phyloP scores from a whole-genome alignment of 2,888 invertebrate genomes.

The Amphimallon solstitiale region DNA sequence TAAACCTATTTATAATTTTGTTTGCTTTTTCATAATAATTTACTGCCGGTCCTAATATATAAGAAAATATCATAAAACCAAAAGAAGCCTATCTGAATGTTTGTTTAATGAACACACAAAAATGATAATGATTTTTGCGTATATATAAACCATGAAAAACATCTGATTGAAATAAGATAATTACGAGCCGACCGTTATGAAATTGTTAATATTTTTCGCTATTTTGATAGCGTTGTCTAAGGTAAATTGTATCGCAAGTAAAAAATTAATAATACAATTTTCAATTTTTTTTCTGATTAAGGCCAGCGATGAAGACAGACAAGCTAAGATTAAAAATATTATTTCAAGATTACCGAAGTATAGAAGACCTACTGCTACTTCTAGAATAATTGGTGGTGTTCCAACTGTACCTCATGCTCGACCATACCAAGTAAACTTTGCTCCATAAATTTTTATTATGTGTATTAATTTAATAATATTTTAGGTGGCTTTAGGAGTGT shows the following conservation, averaged over 20 bases:
- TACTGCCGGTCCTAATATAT: too few relatives aligned
- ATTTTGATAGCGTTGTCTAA: neutral
- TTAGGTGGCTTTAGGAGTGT: neutral
- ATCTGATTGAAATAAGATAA: neutral
- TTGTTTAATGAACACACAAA: too few relatives aligned
- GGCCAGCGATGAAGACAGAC: too few relatives aligned
- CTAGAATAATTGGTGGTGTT: neutral
- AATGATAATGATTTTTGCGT: too few relatives aligned
- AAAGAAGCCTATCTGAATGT: too few relatives aligned
- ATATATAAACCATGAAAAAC: neutral
- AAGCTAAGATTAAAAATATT: too few relatives aligned
- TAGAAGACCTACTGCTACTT: too few relatives aligned
- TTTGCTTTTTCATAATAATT: too few relatives aligned
- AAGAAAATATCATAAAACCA: too few relatives aligned
- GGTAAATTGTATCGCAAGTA: neutral
- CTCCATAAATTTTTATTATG: too few relatives aligned
- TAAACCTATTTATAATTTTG: too few relatives aligned
- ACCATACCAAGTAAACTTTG: constrained; percentile 7
- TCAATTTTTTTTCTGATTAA: neutral
- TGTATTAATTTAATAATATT: constrained; percentile 27
- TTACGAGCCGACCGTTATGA: constrained; percentile 30
- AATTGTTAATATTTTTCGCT: neutral
- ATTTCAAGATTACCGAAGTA: too few relatives aligned
- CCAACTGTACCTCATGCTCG: neutral
- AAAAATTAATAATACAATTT: constrained; percentile 36